A percentile compares a stretch with the other conserved stretches of the same genome.
Conservation (phyloP, 2,888 invertebrate genomes). For the Andrena chrysosceles region DNA sequence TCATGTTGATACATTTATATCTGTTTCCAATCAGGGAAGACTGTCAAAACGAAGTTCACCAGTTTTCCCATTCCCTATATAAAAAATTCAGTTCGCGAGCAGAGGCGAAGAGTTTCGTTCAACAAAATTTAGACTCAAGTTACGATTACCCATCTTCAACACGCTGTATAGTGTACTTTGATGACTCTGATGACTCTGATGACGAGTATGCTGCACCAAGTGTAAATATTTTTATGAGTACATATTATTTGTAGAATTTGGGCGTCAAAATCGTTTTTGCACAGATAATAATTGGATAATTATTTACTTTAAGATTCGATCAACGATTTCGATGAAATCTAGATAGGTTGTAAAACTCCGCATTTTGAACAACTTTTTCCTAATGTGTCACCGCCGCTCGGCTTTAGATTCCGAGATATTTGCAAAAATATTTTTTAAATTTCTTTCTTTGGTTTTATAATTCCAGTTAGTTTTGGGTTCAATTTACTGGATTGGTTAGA, state of each 20-base stretch:
- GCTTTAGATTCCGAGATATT: too few relatives aligned
- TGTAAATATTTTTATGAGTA: conserved; percentile 1
- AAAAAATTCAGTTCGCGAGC: conserved; percentile 90
- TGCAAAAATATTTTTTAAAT: too few relatives aligned
- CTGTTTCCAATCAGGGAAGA: conserved; percentile 84
- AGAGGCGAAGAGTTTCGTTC: conserved; percentile 87
- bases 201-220: neutral
- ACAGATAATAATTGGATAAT: neutral
- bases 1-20: too few relatives aligned
- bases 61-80: conserved; percentile 88
- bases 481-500: too few relatives aligned
- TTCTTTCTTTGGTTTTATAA: too few relatives aligned
- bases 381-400: too few relatives aligned
- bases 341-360: too few relatives aligned
- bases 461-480: too few relatives aligned
- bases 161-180: neutral
- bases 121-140: conserved; percentile 1
- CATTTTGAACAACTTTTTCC: too few relatives aligned
- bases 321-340: too few relatives aligned
- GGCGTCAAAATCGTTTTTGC: neutral
- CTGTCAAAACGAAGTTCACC: conserved; percentile 88
- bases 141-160: neutral
- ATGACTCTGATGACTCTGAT: neutral
- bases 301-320: too few relatives aligned
- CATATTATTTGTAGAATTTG: neutral